Conservation (phyloP, 1,140 invertebrate species). For the Ptiloglossa arizonensis region DNA sequence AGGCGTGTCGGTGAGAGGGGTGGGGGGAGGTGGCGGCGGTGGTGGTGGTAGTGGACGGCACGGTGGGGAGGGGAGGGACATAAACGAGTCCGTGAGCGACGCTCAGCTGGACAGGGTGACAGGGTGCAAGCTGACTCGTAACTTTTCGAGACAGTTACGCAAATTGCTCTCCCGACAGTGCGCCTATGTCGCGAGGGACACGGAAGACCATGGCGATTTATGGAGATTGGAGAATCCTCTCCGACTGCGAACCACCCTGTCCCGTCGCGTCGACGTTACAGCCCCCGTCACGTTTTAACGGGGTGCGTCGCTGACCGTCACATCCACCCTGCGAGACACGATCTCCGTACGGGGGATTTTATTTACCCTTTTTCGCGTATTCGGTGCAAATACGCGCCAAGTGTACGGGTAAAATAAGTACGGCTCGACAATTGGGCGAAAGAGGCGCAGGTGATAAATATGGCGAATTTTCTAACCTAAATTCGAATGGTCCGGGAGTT, state of each 20-base stretch:
- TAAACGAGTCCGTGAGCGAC: not conserved
- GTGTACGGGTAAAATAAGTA: no score
- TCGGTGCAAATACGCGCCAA: no score
- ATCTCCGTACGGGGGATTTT: no score
- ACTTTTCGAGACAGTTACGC: conserved; percentile 38
- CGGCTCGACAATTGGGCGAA: no score
- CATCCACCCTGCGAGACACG: conserved; percentile 47
- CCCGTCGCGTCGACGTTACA: not conserved
- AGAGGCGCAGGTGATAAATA: no score
- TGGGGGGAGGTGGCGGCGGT: no score
- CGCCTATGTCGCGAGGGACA: conserved; percentile 15
- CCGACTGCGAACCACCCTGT: conserved; percentile 25
- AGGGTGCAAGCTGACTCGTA: conserved; percentile 44
- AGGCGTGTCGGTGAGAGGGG: not conserved
- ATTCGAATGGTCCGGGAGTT: no score
- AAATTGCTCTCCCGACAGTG: conserved; percentile 35
- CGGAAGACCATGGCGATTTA: conserved; percentile 63
- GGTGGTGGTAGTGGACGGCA: no score
- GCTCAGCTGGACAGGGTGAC: conserved; percentile 23
- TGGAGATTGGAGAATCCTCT: conserved; percentile 61
- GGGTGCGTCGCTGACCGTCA: conserved; percentile 36
- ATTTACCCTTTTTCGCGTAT: no score
- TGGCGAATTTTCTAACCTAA: no score
- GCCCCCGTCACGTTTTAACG: conserved; percentile 25
- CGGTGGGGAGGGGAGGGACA: no score